phyloP scores from a whole-genome alignment of 2,113 vertebrate genomes.

The Panthera leo region DNA sequence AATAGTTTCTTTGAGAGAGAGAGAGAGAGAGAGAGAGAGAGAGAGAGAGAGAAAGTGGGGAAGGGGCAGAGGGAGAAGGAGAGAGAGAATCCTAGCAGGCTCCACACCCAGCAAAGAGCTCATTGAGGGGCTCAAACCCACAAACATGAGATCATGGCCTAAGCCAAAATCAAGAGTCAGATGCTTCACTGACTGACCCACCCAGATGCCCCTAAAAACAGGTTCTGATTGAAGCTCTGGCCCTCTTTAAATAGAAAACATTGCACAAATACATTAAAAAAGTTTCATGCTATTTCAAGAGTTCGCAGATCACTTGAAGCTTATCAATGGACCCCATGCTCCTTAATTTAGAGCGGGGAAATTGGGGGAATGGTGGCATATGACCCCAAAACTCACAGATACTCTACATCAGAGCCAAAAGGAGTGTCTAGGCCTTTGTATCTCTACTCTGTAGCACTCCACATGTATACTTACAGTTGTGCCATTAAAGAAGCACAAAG shows the following conservation, averaged over 20 bases:
- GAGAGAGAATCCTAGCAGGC: too few species aligned
- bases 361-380: background rate
- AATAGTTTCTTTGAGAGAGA: background rate
- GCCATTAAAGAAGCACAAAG: background rate
- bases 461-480: background rate
- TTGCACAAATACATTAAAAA: background rate
- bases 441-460: background rate
- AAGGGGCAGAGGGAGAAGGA: too few species aligned
- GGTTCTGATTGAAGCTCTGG: background rate
- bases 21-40: too few species aligned
- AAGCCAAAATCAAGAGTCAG: too few species aligned
- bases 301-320: background rate
- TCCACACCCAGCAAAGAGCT: too few species aligned
- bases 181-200: too few species aligned
- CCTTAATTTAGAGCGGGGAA: background rate
- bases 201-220: background rate
- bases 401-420: background rate
- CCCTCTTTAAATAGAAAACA: background rate
- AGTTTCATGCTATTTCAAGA: background rate
- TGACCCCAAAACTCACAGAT: background rate
- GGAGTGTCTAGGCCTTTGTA: background rate
- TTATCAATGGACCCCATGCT: background rate
- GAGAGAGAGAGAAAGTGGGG: too few species aligned
- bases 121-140: too few species aligned
- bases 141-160: too few species aligned